Evolutionary conservation across 2,113 vertebrate genomes (phyloP), one percentile per base, ranked within the genome.

Genomic region (Ascaphus truei): DNA sequence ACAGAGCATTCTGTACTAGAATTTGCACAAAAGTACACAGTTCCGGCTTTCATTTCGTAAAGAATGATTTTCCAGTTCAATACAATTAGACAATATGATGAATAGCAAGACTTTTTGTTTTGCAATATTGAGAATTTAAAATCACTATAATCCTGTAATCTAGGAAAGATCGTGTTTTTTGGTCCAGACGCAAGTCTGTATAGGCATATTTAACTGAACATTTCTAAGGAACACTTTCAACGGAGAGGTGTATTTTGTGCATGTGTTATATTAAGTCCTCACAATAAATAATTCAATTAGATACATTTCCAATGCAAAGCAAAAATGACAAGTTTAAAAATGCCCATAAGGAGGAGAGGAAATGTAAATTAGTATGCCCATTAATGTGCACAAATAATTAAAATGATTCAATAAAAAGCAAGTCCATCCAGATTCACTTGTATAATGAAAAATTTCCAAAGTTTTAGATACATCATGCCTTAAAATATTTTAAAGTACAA

Each of bases 321-420:
- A 41, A 59, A 20, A 68, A 58, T 57, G 2, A n/a, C 20, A 47
- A 37, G 51, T 37, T 59, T 31, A 36, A n/a, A 60, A 61, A 71
- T 61, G 25, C 45, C 18, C 25, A 37, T 29, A 51, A 79, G n/a
- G 27, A 60, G 25, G 15, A 69, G 61, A 78, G 43, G 36, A 65
- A 48, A 71, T 48, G 2, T 13, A n/a, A n/a, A 50, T 50, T 26
- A 58, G 16, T 9, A 62, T 18, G 30, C 8, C 11, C 33, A 34
- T 18, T 36, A 33, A 57, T 34, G 11, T 60, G 15, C n/a, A 22
- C 10, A 16, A 52, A 51, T 4, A 45, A 60, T 61, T 58, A 30
- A 59, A 60, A 69, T 18, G 10, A 20, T 23, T 51, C 2, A 31
- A 37, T 50, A 50, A 73, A 80, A 84, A 79, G 73, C 29, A 75